phyloP scores from a whole-genome alignment of 2,113 vertebrate genomes.

The Microtus montanus region DNA sequence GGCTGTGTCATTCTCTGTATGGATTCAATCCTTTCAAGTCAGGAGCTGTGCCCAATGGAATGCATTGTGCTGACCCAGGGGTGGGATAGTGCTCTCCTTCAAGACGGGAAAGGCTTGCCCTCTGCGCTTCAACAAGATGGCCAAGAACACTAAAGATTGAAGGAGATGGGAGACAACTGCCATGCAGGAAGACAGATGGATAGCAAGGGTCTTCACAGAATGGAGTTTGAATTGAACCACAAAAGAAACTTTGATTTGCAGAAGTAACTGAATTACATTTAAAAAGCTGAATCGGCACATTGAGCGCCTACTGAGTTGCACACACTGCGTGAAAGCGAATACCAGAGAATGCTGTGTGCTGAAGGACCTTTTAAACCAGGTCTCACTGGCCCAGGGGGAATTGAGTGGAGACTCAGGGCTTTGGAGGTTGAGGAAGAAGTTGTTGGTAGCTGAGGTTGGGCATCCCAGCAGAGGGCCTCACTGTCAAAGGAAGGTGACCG shows the following conservation, averaged over 20 bases:
- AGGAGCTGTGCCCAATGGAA: not conserved
- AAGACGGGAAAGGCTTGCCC: not conserved
- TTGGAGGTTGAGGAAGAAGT: not conserved
- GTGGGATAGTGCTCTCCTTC: not conserved
- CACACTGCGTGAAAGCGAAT: not conserved
- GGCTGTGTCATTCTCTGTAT: not conserved
- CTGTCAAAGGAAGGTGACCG: not conserved
- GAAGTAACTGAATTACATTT: not conserved
- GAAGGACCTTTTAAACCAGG: not conserved
- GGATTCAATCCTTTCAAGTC: not conserved
- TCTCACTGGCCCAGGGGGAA: not conserved
- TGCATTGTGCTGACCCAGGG: not conserved
- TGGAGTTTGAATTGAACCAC: conserved; percentile 5
- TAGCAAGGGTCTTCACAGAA: not conserved
- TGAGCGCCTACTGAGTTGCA: not conserved
- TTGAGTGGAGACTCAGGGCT: not conserved
- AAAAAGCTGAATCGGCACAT: not conserved
- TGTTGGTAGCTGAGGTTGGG: not conserved
- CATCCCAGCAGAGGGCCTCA: not conserved
- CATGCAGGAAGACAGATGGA: not conserved
- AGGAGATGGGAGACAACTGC: not conserved
- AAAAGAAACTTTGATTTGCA: conserved; percentile 4
- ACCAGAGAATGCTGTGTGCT: too few relatives aligned
- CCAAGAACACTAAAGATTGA: not conserved
- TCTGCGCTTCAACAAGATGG: not conserved